Percentiles rank a stretch among this genome's conserved stretches.
Evolutionary conservation across 2,888 invertebrate species (phyloP).

Genomic region (Digitonthophagus gazella): DNA sequence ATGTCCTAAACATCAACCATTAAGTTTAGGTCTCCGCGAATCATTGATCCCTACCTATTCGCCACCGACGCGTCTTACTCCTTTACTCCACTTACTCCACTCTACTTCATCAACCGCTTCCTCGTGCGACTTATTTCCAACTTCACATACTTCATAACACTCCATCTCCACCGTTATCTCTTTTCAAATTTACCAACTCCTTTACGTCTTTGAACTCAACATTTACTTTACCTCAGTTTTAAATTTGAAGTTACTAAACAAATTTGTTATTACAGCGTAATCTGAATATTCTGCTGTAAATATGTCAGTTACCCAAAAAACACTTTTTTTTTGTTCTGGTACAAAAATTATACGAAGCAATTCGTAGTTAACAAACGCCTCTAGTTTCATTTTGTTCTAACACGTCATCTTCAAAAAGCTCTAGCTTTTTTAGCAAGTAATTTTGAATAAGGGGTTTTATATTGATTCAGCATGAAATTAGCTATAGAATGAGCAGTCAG

Average conservation of each 20-base stretch:
- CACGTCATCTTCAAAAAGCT: too few species aligned
- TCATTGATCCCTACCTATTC: slow-evolving; percentile 46
- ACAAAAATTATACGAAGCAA: too few species aligned
- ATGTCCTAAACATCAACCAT: slow-evolving; percentile 39
- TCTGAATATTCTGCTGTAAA: too few species aligned
- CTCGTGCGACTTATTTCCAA: background rate
- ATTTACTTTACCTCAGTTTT: background rate
- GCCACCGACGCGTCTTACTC: slow-evolving; percentile 42
- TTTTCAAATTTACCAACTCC: background rate
- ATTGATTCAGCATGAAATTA: too few species aligned
- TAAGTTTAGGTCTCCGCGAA: slow-evolving; percentile 39
- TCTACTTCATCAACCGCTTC: background rate
- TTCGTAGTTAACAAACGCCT: too few species aligned
- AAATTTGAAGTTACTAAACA: background rate
- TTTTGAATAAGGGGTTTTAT: too few species aligned
- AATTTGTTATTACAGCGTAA: too few species aligned
- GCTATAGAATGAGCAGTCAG: too few species aligned
- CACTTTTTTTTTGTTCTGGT: too few species aligned
- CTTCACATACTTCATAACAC: background rate
- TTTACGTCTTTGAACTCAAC: background rate
- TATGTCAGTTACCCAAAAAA: too few species aligned
- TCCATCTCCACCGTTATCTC: background rate
- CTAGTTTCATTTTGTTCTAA: too few species aligned
- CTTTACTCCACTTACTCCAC: slow-evolving; percentile 21
- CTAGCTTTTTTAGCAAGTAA: too few species aligned